These are phyloP conservation scores for Tetrapedia diversipes DNA, from an alignment of 2,888 invertebrate genomes.

Conservation along the genomic window DNA sequence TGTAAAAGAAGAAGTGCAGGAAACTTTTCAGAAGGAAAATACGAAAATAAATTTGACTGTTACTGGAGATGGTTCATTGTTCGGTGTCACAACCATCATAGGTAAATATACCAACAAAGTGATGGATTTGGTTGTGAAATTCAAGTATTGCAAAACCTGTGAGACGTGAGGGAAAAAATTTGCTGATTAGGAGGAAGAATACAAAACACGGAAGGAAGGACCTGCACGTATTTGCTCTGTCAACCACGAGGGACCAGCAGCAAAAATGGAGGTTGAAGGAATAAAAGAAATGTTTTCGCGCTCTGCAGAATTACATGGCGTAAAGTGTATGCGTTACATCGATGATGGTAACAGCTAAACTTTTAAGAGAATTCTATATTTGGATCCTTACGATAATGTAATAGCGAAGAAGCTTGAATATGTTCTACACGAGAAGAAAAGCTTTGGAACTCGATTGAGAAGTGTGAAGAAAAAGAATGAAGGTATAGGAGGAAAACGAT, in stretches of 20 bases:
- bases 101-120: constrained; percentile 4
- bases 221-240: background rate
- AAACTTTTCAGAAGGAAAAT: background rate
- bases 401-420: too few relatives aligned
- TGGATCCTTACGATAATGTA: too few relatives aligned
- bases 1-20: constrained; percentile 3
- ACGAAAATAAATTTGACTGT: background rate
- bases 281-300: background rate
- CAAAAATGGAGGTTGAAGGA: too few relatives aligned
- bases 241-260: too few relatives aligned
- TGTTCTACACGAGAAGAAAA: too few relatives aligned
- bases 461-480: too few relatives aligned
- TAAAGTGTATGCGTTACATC: background rate
- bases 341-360: background rate
- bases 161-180: background rate
- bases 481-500: too few relatives aligned
- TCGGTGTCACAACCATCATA: constrained; percentile 3
- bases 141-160: background rate
- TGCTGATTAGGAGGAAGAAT: background rate
- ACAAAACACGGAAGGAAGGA: background rate
- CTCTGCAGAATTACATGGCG: background rate
- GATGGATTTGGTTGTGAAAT: constrained; percentile 10
- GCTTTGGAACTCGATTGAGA: too few relatives aligned
- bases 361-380: background rate
- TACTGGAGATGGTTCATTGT: constrained; percentile 15